A percentile compares a stretch with the other conserved stretches of the same genome.
Evolutionary conservation across 2,113 vertebrate genomes (phyloP).

Genomic region (Psammodynastes pulverulentus): DNA sequence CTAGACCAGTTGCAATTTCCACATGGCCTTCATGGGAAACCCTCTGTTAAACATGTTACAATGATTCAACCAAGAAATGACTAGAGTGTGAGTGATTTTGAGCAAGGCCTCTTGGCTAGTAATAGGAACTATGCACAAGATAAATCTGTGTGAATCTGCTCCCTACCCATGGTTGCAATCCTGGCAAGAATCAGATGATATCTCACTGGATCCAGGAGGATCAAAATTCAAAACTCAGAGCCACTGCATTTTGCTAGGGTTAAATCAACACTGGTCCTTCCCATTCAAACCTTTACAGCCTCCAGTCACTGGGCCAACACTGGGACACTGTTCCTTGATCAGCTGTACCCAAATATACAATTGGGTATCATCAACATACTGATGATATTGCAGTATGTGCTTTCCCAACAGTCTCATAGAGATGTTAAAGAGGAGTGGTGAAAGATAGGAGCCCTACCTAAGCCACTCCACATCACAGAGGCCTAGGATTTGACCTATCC

Average conservation of each 20-base stretch:
- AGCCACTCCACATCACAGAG: neutral
- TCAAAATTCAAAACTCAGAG: neutral
- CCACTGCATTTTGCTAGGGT: neutral
- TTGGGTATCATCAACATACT: neutral
- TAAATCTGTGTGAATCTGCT: neutral
- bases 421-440: neutral
- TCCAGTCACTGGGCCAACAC: neutral
- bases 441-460: neutral
- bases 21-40: neutral
- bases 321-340: neutral
- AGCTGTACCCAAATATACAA: neutral
- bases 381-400: neutral
- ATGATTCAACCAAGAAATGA: neutral
- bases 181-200: neutral
- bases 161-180: too few relatives aligned
- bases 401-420: neutral
- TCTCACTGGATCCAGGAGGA: neutral
- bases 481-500: neutral
- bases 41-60: neutral
- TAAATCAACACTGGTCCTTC: neutral
- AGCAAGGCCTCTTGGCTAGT: neutral
- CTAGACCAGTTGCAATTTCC: neutral
- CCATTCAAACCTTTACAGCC: neutral
- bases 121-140: neutral
- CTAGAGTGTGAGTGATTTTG: neutral